Conservation (phyloP, 2,888 invertebrate genomes). For the Drosophila nr. fundita region DNA sequence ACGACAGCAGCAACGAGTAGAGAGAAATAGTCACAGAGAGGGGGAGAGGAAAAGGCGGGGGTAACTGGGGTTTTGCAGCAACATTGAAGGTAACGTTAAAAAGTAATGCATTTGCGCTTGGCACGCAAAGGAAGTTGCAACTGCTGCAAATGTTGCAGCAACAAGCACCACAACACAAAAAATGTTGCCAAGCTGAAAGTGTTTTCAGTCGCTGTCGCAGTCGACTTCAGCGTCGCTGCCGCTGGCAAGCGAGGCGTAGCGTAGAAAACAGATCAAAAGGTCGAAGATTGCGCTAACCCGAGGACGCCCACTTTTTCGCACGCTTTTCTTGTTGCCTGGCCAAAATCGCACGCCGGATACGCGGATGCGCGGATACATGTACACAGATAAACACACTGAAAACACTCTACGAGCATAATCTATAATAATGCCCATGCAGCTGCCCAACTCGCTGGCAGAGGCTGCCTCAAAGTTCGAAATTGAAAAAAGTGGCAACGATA, state of each 20-base stretch:
- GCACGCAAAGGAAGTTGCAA: conserved; percentile 80
- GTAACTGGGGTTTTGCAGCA: conserved; percentile 25
- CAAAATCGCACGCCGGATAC: conserved; percentile 62
- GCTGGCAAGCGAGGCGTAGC: conserved; percentile 21
- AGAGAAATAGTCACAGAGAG: background rate
- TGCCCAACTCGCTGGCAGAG: conserved; percentile 27
- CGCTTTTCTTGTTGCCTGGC: conserved; percentile 57
- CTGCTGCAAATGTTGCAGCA: conserved; percentile 59
- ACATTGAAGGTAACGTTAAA: conserved; percentile 73
- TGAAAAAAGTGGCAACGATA: conserved; percentile 64
- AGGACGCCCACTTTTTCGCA: conserved; percentile 80
- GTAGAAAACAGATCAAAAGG: conserved; percentile 80
- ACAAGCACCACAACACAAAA: conserved; percentile 23
- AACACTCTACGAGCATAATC: conserved; percentile 50
- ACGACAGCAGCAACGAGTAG: conserved; percentile 46
- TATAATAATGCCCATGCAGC: conserved; percentile 58
- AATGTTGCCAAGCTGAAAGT: conserved; percentile 30
- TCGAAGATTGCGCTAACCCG: conserved; percentile 78
- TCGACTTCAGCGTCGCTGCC: conserved; percentile 26
- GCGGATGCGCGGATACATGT: conserved; percentile 50
- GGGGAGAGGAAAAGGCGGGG: background rate
- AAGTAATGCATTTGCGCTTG: conserved; percentile 78
- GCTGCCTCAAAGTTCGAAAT: conserved; percentile 50
- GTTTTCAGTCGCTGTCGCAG: conserved; percentile 25
- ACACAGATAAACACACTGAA: conserved; percentile 59